Base-by-base conservation (phyloP, 2,888 invertebrate species). In the Metopia argyrocephala region DNA sequence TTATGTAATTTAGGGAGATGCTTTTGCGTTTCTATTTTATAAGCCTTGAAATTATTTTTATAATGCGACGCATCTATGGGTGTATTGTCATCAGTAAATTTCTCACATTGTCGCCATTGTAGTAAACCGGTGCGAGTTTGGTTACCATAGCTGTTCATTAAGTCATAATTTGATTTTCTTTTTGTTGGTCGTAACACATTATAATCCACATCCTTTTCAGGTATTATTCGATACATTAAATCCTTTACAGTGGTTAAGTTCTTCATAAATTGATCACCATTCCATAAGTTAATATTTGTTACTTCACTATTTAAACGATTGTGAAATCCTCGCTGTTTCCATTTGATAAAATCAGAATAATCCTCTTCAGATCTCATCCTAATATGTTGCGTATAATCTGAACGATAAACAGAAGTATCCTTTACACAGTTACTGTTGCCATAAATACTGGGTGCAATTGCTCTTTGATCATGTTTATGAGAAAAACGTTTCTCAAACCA, bases 401-500 rank as follows among this genome's bases (percentile, higher is more conserved):
- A 25, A 23, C 45, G 59, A 23, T 84, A 81, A 0, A 75, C 20
- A 2, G 75, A 69, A 4, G 3, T n/a, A 5, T 45, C 57, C 6
- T 23, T 12, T 6, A 38, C 2, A 20, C 83, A 83, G 15, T 46
- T n/a, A 23, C 83, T 84, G 9, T 79, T 31, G 3, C 81, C 84
- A 20, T 83, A 83, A 21, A 82, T 76, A 0, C 74, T 66, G 1
- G 84, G 84, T 18, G 82, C 68, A 7, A 84, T 81, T 15, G 84
- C 84, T 1, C 76, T 80, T 5, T 27, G n/a, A 59, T 84, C 83
- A n/a, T 46, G 68, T 28, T 74, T 31, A 23, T 68, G 50, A 5
- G 62, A 27, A 56, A 83, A 69, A 57, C 86, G 84, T 28, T 86
- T 82, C 21, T 86, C 85, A 45, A 83, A 85, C 86, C 86, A 86